Base-by-base conservation (phyloP, 1,140 invertebrate species). In the Arion vulgaris region DNA sequence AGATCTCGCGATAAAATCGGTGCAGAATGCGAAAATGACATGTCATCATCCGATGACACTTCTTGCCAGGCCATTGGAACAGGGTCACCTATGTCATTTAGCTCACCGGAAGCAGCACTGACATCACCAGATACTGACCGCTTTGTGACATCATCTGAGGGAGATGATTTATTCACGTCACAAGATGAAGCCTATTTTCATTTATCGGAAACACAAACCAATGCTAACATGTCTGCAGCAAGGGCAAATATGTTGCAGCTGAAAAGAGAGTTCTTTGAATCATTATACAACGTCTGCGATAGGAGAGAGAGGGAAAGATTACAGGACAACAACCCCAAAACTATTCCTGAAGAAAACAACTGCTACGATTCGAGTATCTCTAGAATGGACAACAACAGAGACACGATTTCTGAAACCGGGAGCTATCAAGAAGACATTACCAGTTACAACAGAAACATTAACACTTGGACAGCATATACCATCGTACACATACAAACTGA, bases 401-500 rank as follows among this genome's bases (percentile, higher is more conserved):
- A 78, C 76, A 76, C 53, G n/a, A 26, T 78, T 11, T 78, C 76
- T 45, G 78, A 80, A 62, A 28, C 68, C 13, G 68, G 66, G 26
- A 80, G 78, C 68, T 71, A 71, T 66, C 66, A 34, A 19, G 68
- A 71, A 38, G 76, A 68, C 36, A 34, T 57, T 11, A 49, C 62
- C 32, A 71, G 66, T 53, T 81, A 81, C 71, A 81, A 81, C 71
- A 69, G 45, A 13, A 81, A 57, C 80, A 45, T 81, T 19, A 81
- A 81, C 51, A 81, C 80, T 23, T 81, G 80, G 80, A 81, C 80
- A n/a, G 51, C 80, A 0, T 81, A 81, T 41, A 36, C 80, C 2
- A 81, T 81, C 69, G 80, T 81, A n/a, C 80, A 81, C 71, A 7
- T 81, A 9, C 80, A 73, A 28, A 71, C 80, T 26, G 80, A 81